Percentiles rank a stretch among this genome's conserved stretches.
phyloP scores from a whole-genome alignment of 2,888 invertebrate species.

The Quadriops clusia region DNA sequence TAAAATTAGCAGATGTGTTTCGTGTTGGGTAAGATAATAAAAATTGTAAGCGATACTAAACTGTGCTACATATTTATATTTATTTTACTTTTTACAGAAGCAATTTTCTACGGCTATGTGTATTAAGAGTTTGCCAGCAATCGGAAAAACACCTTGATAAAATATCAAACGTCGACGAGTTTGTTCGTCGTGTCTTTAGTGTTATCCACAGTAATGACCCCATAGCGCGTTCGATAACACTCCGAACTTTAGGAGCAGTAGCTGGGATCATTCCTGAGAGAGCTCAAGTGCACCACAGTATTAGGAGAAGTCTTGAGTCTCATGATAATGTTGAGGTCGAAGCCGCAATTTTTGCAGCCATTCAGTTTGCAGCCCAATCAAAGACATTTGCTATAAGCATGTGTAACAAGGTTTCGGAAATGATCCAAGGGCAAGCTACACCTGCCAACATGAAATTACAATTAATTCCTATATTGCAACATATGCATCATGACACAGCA shows the following conservation, averaged over 20 bases:
- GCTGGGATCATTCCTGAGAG: conserved; percentile 88
- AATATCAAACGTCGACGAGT: conserved; percentile 91
- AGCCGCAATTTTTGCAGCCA: conserved; percentile 90
- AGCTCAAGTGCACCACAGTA: conserved; percentile 91
- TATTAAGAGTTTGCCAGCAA: conserved; percentile 85
- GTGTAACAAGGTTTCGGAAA: conserved; percentile 89
- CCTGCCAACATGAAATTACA: conserved; percentile 85
- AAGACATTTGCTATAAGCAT: conserved; percentile 93
- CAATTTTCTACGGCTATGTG: conserved; percentile 86
- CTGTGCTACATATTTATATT: conserved; percentile 2
- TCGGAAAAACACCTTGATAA: conserved; percentile 93
- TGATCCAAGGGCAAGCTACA: conserved; percentile 88
- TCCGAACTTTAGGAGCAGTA: conserved; percentile 82
- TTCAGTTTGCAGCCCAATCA: conserved; percentile 88
- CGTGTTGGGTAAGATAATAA: conserved; percentile 49
- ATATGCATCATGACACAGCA: conserved; percentile 75
- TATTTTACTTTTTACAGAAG: conserved; percentile 43
- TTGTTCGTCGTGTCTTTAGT: conserved; percentile 78
- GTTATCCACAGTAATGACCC: conserved; percentile 97
- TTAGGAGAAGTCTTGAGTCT: conserved; percentile 82
- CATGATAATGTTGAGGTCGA: conserved; percentile 92
- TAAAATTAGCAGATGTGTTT: conserved; percentile 92
- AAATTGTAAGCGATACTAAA: neutral
- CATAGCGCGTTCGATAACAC: conserved; percentile 80
- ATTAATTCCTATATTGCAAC: conserved; percentile 79